These are phyloP conservation scores for Triplophysa siluroides DNA, from an alignment of 2,113 vertebrate species.

Conservation along the genomic window DNA sequence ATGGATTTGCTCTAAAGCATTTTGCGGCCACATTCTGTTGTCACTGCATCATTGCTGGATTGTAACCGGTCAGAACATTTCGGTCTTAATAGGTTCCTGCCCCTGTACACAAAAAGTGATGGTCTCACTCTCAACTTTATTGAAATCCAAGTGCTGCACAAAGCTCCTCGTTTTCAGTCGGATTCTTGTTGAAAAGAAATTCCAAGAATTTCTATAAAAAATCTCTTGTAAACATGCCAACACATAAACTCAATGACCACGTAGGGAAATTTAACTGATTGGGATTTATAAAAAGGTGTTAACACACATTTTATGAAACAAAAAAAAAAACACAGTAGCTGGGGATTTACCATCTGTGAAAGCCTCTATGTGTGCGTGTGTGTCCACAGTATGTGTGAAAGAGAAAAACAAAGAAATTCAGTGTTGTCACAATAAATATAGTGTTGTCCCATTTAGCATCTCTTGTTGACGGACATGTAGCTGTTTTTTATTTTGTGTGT, in stretches of 20 bases:
- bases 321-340: constrained; percentile 14
- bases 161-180: background rate
- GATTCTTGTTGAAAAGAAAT: background rate
- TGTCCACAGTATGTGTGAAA: background rate
- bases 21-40: constrained; percentile 36
- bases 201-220: background rate
- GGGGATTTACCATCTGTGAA: constrained; percentile 38
- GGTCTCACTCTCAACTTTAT: background rate
- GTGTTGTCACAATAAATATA: constrained; percentile 39
- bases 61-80: constrained; percentile 25
- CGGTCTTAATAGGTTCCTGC: constrained; percentile 23
- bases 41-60: constrained; percentile 36
- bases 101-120: background rate
- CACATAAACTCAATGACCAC: background rate
- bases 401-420: constrained; percentile 10
- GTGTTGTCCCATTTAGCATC: constrained; percentile 39
- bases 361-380: constrained; percentile 16
- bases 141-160: background rate
- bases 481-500: constrained; percentile 19
- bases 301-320: constrained; percentile 2
- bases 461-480: constrained; percentile 41
- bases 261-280: constrained; percentile 7
- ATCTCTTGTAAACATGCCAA: background rate
- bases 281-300: constrained; percentile 22
- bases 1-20: constrained; percentile 28